Evolutionary conservation across 2,113 vertebrate genomes (phyloP), one percentile per base, ranked within the genome.

Genomic region (Montifringilla adamsi): DNA sequence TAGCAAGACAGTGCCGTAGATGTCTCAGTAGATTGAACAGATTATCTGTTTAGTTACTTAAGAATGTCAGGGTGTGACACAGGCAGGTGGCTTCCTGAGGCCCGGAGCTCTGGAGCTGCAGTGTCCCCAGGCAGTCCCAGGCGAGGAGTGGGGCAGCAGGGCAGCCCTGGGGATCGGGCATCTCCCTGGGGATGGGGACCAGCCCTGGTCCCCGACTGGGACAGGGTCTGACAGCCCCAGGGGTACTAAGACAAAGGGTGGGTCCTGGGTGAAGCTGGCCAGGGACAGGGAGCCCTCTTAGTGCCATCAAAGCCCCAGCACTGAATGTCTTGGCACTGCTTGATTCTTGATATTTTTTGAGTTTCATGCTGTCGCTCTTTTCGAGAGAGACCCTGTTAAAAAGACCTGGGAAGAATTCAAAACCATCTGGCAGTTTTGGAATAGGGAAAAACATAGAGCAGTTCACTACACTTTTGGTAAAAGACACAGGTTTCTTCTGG

Each of bases 101-200:
- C 44, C 3, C 1, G 46, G 35, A 10, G 0, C 1, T 50, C 20
- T 60, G 80, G 30, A 66, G 47, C 24, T 7, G 2, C 3, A 7
- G 9, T 13, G 43, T 41, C 28, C 68, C 41, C 50, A 58, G 49
- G 37, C 44, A 64, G 26, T 7, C 18, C 23, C 58, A 15, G 39
- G 22, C 17, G 26, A 18, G 56, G 39, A 79, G 27, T 1, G 0
- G 18, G 46, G 2, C 9, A 13, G 33, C 62, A 64, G 52, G 67
- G 30, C 35, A 80, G 22, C 11, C 33, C 11, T 46, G 41, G 43
- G 64, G 5, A 47, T 22, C 31, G 26, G 21, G 11, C 13, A 24
- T 5, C 9, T 73, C 23, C 9, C 11, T 46, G 41, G 43, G 64
- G 5, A 43, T 22, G 63, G 46, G 49, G 43, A 39, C 4, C 3